These are phyloP conservation scores for Octonoba sinensis DNA, from an alignment of 2,888 invertebrate genomes.

Conservation along the genomic window DNA sequence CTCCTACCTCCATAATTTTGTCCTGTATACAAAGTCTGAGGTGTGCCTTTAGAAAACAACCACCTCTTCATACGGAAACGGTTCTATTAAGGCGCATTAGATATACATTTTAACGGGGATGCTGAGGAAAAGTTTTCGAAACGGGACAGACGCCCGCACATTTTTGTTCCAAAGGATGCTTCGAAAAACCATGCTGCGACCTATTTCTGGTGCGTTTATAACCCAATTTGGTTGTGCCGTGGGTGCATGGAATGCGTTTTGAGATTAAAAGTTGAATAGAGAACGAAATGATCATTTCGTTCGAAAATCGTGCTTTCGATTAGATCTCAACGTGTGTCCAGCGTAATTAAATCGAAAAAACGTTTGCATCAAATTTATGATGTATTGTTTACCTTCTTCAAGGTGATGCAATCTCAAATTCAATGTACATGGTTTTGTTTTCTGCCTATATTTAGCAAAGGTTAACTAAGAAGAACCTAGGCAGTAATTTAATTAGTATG, in stretches of 20 bases:
- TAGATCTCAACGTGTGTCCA: too few relatives aligned
- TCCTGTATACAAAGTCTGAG: conserved; percentile 26
- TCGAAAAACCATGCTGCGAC: conserved; percentile 1
- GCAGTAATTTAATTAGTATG: too few relatives aligned
- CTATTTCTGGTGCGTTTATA: background rate
- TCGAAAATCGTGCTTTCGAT: too few relatives aligned
- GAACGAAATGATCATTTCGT: too few relatives aligned
- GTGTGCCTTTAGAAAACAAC: conserved; percentile 29
- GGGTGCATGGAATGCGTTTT: background rate
- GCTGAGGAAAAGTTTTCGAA: conserved; percentile 10
- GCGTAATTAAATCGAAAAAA: too few relatives aligned
- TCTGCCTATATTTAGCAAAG: too few relatives aligned
- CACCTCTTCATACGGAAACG: conserved; percentile 39
- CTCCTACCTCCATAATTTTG: conserved; percentile 3
- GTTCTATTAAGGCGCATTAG: background rate
- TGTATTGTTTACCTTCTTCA: too few relatives aligned
- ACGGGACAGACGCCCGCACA: conserved; percentile 15
- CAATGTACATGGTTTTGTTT: too few relatives aligned
- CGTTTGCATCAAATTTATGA: too few relatives aligned
- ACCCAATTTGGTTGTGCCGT: background rate
- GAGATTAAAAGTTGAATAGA: too few relatives aligned
- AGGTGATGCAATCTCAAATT: too few relatives aligned
- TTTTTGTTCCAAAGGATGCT: background rate
- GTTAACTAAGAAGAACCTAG: too few relatives aligned
- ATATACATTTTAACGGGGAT: background rate